Evolutionary conservation across 2,888 invertebrate genomes (phyloP), one percentile per base, ranked within the genome.

Genomic region (Caenorhabditis afra): DNA sequence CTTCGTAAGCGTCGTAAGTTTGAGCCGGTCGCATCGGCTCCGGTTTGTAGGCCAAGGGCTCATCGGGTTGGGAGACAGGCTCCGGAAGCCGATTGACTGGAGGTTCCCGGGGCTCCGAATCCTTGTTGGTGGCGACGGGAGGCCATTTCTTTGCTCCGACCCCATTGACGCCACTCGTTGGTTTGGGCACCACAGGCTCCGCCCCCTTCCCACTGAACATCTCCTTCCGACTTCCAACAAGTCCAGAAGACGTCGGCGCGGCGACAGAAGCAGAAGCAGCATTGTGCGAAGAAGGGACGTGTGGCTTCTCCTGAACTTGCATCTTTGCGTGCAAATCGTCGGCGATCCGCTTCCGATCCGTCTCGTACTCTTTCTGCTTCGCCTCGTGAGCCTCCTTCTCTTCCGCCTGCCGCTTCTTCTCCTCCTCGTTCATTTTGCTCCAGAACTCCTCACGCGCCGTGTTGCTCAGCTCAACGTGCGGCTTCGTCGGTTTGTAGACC

Each of bases 401-500:
- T 23, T 77, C 77, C 14, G 64, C 77, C 29, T 65, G 64, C 18
- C 77, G 58, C 53, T 20, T 52, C 37, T 70, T 68, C 57, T 79
- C 74, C 16, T 79, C 79, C 52, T 75, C 71, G 45, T 80, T 71
- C 70, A 71, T 73, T 49, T 77, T 76, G 53, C 45, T 77, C 76
- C 76, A 76, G 41, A 80, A 74, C 37, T 68, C 80, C 37, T 75
- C 75, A 8, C 75, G 45, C 14, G 41, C 70, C 14, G 70, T 53
- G 16, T 83, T 85, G 81, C 78, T 90, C 37, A 92, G 94, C 92
- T 97, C 97, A 91, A 94, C 94, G 41, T 94, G 93, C 86, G 94
- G 92, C 91, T 92, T 92, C 18, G 93, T 93, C 85, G 93, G 92
- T 85, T 93, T 91, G 87, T 93, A 93, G 16, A 92, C 92, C 22